phyloP scores from a whole-genome alignment of 1,140 invertebrate species.

The Habropoda laboriosa region DNA sequence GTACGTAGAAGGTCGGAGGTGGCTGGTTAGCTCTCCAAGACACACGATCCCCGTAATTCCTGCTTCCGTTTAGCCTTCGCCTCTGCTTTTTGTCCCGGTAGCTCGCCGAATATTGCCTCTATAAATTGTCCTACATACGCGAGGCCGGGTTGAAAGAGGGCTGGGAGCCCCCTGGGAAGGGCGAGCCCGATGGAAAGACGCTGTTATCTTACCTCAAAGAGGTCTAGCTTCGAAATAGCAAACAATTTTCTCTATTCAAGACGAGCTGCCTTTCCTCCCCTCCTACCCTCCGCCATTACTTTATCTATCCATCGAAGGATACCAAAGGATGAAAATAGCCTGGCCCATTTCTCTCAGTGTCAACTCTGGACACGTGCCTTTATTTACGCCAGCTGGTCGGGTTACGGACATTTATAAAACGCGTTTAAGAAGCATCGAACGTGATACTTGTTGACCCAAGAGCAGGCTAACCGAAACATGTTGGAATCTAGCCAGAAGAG shows the following conservation, averaged over 20 bases:
- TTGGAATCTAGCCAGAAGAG: background rate
- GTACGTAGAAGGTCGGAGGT: background rate
- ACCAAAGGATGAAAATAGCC: background rate
- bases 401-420: background rate
- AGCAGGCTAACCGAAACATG: background rate
- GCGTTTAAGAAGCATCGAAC: background rate
- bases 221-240: background rate
- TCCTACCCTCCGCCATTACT: background rate
- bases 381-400: background rate
- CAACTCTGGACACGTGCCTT: too few species aligned
- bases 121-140: constrained; percentile 32
- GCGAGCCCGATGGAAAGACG: background rate
- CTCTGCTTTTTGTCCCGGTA: background rate
- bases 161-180: background rate
- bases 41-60: background rate
- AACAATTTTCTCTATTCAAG: constrained; percentile 11
- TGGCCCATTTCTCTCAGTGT: background rate
- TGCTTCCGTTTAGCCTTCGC: background rate
- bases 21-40: constrained; percentile 20
- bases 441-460: background rate
- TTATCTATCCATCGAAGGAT: background rate
- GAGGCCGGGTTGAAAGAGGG: background rate
- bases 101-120: constrained; percentile 33
- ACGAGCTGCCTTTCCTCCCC: too few species aligned
- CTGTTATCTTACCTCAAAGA: constrained; percentile 23